Evolutionary conservation across 1,140 invertebrate species (phyloP).

Genomic region (Bathynomus jamesi): DNA sequence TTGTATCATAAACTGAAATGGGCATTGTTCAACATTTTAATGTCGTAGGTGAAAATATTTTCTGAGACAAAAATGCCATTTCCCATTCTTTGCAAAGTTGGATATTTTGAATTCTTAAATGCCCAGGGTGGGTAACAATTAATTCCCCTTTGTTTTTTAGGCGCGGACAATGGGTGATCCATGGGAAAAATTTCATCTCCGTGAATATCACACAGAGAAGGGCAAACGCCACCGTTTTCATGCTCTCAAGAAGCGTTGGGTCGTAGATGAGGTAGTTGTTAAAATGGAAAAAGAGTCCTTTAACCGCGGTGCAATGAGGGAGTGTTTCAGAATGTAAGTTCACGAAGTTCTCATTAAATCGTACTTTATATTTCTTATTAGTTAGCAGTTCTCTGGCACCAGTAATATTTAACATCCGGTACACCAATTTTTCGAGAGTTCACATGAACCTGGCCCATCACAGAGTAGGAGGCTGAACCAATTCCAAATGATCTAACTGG

Average conservation of each 20-base stretch:
- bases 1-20: not conserved
- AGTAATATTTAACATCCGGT: not conserved
- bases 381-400: no score
- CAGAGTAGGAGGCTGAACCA: not conserved
- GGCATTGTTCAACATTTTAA: not conserved
- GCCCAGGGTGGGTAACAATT: no score
- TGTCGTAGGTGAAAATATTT: not conserved
- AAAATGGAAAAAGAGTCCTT: constrained; percentile 50
- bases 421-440: not conserved
- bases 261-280: constrained; percentile 46
- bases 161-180: constrained; percentile 41
- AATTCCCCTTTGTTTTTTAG: constrained; percentile 13
- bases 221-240: constrained; percentile 46
- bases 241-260: constrained; percentile 45
- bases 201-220: constrained; percentile 42
- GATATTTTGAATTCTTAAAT: no score
- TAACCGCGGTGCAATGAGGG: constrained; percentile 53
- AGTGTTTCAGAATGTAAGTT: constrained; percentile 52
- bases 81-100: no score
- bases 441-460: not conserved
- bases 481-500: not conserved
- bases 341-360: no score
- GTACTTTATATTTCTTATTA: no score
- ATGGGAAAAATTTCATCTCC: constrained; percentile 47
- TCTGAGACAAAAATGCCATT: no score